Evolutionary conservation across 2,113 vertebrate species (phyloP).

Genomic region (Pipa parva): DNA sequence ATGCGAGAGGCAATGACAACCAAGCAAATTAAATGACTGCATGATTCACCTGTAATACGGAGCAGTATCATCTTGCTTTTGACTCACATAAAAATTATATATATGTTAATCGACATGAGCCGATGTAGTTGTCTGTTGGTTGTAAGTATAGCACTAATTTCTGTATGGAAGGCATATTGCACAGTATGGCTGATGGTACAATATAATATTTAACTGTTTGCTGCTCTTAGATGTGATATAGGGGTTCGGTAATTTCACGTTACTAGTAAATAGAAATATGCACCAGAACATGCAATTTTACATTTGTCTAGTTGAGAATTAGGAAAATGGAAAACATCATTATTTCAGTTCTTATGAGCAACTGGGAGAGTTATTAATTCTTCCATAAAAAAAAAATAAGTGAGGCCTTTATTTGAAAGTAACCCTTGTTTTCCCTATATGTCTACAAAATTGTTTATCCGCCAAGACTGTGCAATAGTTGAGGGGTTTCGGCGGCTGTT

Average conservation of each 20-base stretch:
- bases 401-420: constrained; percentile 21
- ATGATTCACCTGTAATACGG: constrained; percentile 1
- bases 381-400: background rate
- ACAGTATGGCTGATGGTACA: constrained; percentile 23
- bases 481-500: no score
- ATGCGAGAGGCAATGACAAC: background rate
- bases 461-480: background rate
- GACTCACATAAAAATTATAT: background rate
- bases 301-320: no score
- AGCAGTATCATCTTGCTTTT: background rate
- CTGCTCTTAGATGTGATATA: constrained; percentile 5
- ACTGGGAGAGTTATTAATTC: background rate
- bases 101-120: constrained; percentile 1
- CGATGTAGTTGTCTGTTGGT: background rate
- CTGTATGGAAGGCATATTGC: constrained; percentile 4
- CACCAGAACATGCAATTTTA: background rate
- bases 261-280: background rate
- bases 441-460: background rate
- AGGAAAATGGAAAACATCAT: background rate
- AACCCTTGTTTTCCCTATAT: constrained; percentile 4
- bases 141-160: constrained; percentile 8
- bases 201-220: constrained; percentile 15
- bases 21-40: background rate
- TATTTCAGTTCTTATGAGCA: background rate
- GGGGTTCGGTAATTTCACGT: constrained; percentile 2